Evolutionary conservation across 2,888 invertebrate genomes (phyloP).

Genomic region (Aquatica leii): DNA sequence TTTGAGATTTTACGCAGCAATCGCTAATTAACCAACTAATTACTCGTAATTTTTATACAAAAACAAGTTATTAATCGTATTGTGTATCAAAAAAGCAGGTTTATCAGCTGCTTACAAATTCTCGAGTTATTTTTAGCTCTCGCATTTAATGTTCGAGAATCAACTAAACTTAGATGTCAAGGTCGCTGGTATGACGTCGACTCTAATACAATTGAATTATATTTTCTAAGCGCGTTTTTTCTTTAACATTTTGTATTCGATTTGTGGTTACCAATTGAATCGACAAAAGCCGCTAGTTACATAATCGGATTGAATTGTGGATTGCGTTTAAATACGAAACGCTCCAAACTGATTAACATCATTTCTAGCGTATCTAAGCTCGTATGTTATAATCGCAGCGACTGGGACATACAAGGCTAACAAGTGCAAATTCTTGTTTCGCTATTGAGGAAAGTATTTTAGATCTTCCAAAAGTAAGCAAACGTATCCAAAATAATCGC

Average conservation of each 20-base stretch:
- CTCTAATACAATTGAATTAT: constrained; percentile 3
- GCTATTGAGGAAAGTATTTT: not conserved
- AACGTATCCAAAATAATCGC: not conserved
- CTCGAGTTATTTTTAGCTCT: constrained; percentile 7
- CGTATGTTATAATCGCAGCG: not conserved
- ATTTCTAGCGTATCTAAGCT: not conserved
- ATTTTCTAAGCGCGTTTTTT: not conserved
- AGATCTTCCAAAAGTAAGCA: not conserved
- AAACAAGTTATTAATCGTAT: not conserved
- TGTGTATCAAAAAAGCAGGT: constrained; percentile 7
- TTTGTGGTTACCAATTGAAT: not conserved
- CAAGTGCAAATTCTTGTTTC: constrained; percentile 11
- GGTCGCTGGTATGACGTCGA: constrained; percentile 18
- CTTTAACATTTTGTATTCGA: not conserved
- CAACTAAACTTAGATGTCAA: constrained; percentile 27
- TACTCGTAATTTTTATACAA: no score
- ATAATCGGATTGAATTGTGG: not conserved
- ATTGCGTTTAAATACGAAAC: constrained; percentile 2
- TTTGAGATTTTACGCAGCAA: no score
- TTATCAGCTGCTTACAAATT: constrained; percentile 3
- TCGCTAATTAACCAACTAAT: no score
- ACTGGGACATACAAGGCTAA: constrained; percentile 7
- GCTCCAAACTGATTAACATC: not conserved
- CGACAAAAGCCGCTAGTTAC: not conserved
- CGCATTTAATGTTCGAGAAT: constrained; percentile 17